Base-by-base conservation (phyloP, 2,797 vertebrate species). In the Adrianichthys oophorus region DNA sequence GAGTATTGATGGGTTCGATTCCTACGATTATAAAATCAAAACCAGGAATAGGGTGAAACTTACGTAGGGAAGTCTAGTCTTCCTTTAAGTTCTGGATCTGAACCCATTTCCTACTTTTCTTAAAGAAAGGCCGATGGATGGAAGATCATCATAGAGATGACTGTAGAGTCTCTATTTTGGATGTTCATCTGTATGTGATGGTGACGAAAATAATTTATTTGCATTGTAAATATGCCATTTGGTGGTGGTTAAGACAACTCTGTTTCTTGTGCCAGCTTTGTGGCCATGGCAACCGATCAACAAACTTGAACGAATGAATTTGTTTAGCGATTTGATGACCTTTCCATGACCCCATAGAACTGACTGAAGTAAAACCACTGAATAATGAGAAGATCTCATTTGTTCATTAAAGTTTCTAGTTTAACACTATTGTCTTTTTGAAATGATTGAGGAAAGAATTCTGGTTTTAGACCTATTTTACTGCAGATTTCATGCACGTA, bases 401-500 rank as follows among this genome's bases (percentile, higher is more conserved):
- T 1, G 10, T 12, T 37, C 10, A 12, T 37, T 3, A 12, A 32
- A 37, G 32, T 37, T 37, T 13, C 3, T 13, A 37, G 10, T 12
- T 37, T 10, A 37, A 37, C 32, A 10, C 32, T 37, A 13, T 37
- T 37, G 32, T 37, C 32, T 37, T 13, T 37, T 13, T 37, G 1
- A 37, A 37, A 37, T 37, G 32, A 37, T 13, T 1, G 40, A 68
- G 92, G 1, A 92, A 94, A 0, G 90, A 93, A n/a, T 90, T 89
- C 0, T 89, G 90, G 1, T 91, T 92, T 43, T 88, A 19, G 4
- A 40, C 18, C 41, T 16, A 65, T 64, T 93, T 93, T 90, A 91
- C 91, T 19, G 92, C 91, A 0, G 91, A 90, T 79, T 92, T 90
- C 87, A 52, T 90, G 89, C 80, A 92, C 92, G 83, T 94, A 90